phyloP scores from a whole-genome alignment of 2,797 vertebrate genomes.

The Lycodopsis pacificus region DNA sequence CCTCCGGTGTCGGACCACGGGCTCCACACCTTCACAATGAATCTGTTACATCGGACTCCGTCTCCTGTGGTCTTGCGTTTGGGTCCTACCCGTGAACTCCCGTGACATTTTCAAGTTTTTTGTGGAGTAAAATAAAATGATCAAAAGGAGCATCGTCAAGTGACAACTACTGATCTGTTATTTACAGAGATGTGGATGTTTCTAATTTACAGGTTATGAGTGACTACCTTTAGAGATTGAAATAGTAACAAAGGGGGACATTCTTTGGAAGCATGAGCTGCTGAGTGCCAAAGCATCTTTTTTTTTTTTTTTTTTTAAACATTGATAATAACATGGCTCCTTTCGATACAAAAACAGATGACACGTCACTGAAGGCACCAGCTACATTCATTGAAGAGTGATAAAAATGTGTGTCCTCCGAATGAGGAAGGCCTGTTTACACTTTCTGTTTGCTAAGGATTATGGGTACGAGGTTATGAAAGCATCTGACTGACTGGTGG shows the following conservation, averaged over 20 bases:
- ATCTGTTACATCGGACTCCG: too few species aligned
- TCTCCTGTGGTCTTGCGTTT: too few species aligned
- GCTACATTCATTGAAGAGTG: constrained; percentile 9
- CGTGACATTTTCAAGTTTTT: neutral
- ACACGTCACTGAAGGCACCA: neutral
- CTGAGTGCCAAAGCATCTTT: neutral
- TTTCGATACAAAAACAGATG: constrained; percentile 6
- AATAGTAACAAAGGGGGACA: neutral
- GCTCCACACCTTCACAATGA: too few species aligned
- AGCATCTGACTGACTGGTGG: constrained; percentile 72
- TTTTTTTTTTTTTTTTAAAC: neutral
- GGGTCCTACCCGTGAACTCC: too few species aligned
- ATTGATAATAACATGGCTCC: neutral
- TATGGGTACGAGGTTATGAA: constrained; percentile 65
- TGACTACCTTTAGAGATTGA: constrained; percentile 1
- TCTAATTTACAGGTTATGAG: constrained; percentile 12
- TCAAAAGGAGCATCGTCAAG: constrained; percentile 2
- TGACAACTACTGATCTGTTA: constrained; percentile 13
- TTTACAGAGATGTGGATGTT: constrained; percentile 16
- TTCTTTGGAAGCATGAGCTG: neutral
- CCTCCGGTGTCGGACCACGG: too few species aligned
- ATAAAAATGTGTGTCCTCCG: constrained; percentile 24
- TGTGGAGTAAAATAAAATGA: neutral
- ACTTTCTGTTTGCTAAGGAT: constrained; percentile 57
- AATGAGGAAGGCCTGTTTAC: constrained; percentile 44